Conservation (phyloP, 2,113 vertebrate genomes). For the Muscicapa adusta region DNA sequence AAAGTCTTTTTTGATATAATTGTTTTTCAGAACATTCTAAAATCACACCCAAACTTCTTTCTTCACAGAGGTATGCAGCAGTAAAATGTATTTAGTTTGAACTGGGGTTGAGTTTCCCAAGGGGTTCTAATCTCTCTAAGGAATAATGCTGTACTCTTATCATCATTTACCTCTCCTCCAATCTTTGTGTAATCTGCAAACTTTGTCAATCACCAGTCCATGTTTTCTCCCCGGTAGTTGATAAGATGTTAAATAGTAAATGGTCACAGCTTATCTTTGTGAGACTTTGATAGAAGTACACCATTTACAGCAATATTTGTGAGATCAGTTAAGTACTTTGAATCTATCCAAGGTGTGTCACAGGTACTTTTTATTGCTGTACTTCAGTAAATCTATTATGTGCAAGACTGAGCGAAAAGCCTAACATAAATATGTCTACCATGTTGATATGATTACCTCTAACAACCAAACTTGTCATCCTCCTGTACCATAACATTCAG, state of each 20-base stretch:
- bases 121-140: slow-evolving; percentile 5
- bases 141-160: slow-evolving; percentile 1
- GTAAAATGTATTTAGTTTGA: background rate
- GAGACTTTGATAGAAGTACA: background rate
- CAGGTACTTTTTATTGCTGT: background rate
- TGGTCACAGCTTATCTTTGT: slow-evolving; percentile 15
- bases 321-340: background rate
- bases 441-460: background rate
- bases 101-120: background rate
- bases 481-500: background rate
- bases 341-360: background rate
- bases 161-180: background rate
- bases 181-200: slow-evolving; percentile 31
- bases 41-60: background rate
- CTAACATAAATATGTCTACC: background rate
- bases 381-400: background rate
- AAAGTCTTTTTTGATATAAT: background rate
- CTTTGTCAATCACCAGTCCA: slow-evolving; percentile 31
- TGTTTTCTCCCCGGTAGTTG: background rate
- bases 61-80: background rate
- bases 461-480: background rate
- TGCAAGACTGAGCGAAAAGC: background rate
- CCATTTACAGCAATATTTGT: slow-evolving; percentile 15
- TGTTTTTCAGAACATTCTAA: background rate
- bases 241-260: slow-evolving; percentile 37